phyloP scores from a whole-genome alignment of 2,888 invertebrate genomes.

The Chymomyza fuscimana region DNA sequence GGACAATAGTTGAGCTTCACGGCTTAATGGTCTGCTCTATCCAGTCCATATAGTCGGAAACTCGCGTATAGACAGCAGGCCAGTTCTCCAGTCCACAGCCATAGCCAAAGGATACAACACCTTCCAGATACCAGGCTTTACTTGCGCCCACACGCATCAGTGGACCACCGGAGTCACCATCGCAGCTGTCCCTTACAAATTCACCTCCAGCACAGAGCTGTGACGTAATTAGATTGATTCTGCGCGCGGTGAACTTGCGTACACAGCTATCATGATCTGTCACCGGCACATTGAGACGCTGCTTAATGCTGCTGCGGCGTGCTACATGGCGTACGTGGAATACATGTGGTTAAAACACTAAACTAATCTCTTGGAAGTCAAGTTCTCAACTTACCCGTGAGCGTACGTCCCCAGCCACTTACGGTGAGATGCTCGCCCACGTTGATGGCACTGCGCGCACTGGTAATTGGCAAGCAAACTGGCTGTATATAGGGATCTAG shows the following conservation, averaged over 20 bases:
- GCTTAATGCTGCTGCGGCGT: constrained; percentile 72
- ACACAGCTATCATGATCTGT: constrained; percentile 80
- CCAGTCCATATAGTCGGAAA: constrained; percentile 84
- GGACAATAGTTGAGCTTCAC: constrained; percentile 60
- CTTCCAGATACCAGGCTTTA: constrained; percentile 75
- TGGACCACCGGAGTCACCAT: constrained; percentile 85
- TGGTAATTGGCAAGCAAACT: constrained; percentile 82
- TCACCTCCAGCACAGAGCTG: constrained; percentile 80
- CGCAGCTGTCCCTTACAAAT: constrained; percentile 82
- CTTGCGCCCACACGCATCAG: constrained; percentile 79
- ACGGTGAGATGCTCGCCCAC: constrained; percentile 80
- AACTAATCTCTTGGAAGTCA: background rate
- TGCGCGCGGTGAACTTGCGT: constrained; percentile 63
- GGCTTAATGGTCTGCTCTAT: constrained; percentile 81
- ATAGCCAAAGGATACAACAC: constrained; percentile 82
- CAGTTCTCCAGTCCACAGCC: constrained; percentile 81
- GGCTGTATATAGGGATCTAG: constrained; percentile 83
- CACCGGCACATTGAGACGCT: constrained; percentile 81
- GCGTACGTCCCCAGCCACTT: constrained; percentile 85
- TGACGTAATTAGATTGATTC: constrained; percentile 54
- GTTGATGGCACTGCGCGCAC: constrained; percentile 72
- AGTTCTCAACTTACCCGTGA: constrained; percentile 64
- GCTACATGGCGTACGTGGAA: constrained; percentile 44
- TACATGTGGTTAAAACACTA: background rate
- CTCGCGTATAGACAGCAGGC: constrained; percentile 86